These are phyloP conservation scores for Polyergus mexicanus DNA, from an alignment of 1,140 invertebrate genomes.

Conservation along the genomic window DNA sequence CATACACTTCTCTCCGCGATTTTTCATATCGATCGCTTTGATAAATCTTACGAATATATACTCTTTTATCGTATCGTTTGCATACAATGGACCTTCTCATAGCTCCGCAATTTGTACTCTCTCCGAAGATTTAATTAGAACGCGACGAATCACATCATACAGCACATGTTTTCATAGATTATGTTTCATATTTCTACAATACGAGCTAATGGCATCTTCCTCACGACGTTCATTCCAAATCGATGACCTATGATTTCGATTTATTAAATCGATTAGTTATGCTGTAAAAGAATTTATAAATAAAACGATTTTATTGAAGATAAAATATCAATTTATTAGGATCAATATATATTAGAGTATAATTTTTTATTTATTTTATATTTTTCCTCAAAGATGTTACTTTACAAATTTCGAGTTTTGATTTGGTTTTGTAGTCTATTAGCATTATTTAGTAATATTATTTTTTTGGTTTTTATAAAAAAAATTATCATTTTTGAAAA, in stretches of 20 bases:
- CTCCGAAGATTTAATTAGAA: constrained; percentile 41
- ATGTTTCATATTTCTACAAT: constrained; percentile 41
- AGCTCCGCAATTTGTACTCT: not conserved
- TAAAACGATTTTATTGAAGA: constrained; percentile 11
- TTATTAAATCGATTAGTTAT: constrained; percentile 6
- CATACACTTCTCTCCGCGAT: constrained; percentile 34
- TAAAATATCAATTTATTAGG: constrained; percentile 22
- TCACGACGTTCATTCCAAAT: not conserved
- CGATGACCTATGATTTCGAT: constrained; percentile 50
- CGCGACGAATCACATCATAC: constrained; percentile 50
- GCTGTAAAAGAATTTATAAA: constrained; percentile 15
- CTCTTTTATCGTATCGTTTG: constrained; percentile 29
- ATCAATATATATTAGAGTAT: no score
- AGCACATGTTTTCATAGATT: constrained; percentile 28
- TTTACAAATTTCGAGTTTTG: not conserved
- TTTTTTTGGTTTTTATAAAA: not conserved
- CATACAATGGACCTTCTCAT: constrained; percentile 44
- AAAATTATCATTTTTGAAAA: not conserved
- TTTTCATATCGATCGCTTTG: constrained; percentile 50
- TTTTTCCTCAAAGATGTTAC: not conserved
- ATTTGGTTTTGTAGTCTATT: not conserved
- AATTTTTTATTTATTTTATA: constrained; percentile 1
- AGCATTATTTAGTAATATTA: not conserved
- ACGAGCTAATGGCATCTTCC: constrained; percentile 32
- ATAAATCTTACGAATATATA: constrained; percentile 19